A percentile compares a stretch with the other conserved stretches of the same genome.
Evolutionary conservation across 2,797 vertebrate species (phyloP).

Genomic region (Myioborus melanocephalus): DNA sequence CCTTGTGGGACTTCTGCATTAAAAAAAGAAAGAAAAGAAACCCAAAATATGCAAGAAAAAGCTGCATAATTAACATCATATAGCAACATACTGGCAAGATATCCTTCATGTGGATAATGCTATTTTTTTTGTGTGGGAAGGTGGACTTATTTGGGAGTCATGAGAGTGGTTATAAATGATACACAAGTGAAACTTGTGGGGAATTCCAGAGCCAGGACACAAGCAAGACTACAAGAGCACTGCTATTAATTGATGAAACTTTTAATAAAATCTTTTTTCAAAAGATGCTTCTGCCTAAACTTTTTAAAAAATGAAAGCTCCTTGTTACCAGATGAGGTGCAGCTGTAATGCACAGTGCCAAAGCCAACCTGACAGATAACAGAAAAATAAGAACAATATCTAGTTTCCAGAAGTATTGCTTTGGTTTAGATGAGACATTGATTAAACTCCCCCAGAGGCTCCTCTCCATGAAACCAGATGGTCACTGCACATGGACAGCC

Average conservation of each 20-base stretch:
- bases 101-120: neutral
- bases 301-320: neutral
- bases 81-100: neutral
- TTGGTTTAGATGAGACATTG: neutral
- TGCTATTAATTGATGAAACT: neutral
- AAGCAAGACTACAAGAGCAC: neutral
- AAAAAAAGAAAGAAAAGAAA: neutral
- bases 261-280: neutral
- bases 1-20: neutral
- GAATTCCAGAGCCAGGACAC: neutral
- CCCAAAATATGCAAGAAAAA: neutral
- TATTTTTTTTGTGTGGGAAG: neutral
- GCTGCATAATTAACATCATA: neutral
- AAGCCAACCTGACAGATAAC: neutral
- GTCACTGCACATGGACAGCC: neutral
- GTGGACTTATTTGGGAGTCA: neutral
- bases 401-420: neutral
- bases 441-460: neutral
- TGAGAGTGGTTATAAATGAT: neutral
- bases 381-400: neutral
- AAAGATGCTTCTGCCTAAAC: neutral
- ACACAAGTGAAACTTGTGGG: neutral
- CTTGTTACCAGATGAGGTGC: neutral
- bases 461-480: neutral
- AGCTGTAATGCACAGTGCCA: neutral